phyloP scores from a whole-genome alignment of 2,888 invertebrate species.

The Athalia rosae region DNA sequence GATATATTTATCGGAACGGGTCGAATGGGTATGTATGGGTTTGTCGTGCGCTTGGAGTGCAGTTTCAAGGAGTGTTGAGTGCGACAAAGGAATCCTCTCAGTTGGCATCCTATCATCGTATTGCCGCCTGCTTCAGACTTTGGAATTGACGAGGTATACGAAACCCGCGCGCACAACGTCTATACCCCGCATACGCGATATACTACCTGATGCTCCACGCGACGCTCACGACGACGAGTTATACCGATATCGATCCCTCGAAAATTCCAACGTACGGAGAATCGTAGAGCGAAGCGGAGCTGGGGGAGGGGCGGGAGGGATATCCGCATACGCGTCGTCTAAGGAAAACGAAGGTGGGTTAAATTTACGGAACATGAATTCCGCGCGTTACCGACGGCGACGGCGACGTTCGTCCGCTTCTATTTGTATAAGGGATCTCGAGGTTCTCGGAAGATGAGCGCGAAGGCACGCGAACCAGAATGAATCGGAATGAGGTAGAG shows the following conservation, averaged over 20 bases:
- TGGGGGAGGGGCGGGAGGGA: too few relatives aligned
- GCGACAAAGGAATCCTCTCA: conserved; percentile 30
- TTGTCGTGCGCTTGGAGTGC: background rate
- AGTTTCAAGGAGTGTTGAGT: conserved; percentile 24
- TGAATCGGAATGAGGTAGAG: background rate
- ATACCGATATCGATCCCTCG: background rate
- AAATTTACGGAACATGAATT: too few relatives aligned
- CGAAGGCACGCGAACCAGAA: background rate
- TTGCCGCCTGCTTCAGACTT: conserved; percentile 2
- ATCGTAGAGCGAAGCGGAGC: too few relatives aligned
- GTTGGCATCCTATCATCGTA: conserved; percentile 13
- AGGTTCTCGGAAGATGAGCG: background rate
- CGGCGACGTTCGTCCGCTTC: too few relatives aligned
- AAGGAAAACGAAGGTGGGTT: too few relatives aligned
- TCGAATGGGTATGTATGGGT: background rate
- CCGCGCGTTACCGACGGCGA: too few relatives aligned
- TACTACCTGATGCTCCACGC: background rate
- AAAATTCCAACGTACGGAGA: too few relatives aligned
- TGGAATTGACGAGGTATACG: conserved; percentile 14
- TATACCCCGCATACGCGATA: background rate
- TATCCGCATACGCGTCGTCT: too few relatives aligned
- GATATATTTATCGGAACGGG: background rate
- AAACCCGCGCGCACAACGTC: background rate
- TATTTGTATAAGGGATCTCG: background rate
- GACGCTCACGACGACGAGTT: background rate